A percentile compares a stretch with the other conserved stretches of the same genome.
Evolutionary conservation across 1,140 invertebrate species (phyloP).

Genomic region (Marisa cornuarietis): DNA sequence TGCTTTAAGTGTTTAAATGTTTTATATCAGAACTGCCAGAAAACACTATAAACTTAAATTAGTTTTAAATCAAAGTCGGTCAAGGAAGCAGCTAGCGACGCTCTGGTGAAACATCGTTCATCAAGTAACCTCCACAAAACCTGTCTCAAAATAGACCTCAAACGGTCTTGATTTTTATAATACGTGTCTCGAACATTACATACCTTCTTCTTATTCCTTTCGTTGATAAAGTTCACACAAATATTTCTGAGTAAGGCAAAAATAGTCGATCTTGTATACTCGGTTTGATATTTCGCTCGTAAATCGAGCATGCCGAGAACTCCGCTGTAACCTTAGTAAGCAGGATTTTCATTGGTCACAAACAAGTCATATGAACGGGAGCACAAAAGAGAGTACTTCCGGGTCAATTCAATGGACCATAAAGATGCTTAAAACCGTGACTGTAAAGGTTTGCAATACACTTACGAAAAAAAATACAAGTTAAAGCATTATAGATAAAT

Average conservation of each 20-base stretch:
- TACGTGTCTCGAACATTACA: background rate
- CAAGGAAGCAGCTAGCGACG: constrained; percentile 13
- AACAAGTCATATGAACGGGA: constrained; percentile 2
- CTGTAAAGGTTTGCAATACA: background rate
- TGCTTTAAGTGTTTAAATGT: too few species aligned
- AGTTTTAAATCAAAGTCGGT: background rate
- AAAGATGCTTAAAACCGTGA: background rate
- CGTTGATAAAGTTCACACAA: background rate
- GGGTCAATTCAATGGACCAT: background rate
- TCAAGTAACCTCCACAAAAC: background rate
- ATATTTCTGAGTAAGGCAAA: background rate
- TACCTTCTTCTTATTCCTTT: background rate
- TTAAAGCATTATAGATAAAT: background rate
- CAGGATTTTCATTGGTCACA: constrained; percentile 5
- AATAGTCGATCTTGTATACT: constrained; percentile 5
- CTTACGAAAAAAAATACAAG: background rate
- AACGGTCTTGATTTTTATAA: background rate
- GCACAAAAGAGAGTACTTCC: background rate
- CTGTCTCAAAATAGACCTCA: background rate
- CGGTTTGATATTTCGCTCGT: constrained; percentile 29
- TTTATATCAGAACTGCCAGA: too few species aligned
- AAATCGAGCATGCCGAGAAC: constrained; percentile 6
- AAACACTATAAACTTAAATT: too few species aligned
- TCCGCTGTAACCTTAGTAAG: constrained; percentile 5
- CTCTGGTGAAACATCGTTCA: background rate